Evolutionary conservation across 2,113 vertebrate genomes (phyloP), one percentile per base, ranked within the genome.

Genomic region (Carassius carassius): DNA sequence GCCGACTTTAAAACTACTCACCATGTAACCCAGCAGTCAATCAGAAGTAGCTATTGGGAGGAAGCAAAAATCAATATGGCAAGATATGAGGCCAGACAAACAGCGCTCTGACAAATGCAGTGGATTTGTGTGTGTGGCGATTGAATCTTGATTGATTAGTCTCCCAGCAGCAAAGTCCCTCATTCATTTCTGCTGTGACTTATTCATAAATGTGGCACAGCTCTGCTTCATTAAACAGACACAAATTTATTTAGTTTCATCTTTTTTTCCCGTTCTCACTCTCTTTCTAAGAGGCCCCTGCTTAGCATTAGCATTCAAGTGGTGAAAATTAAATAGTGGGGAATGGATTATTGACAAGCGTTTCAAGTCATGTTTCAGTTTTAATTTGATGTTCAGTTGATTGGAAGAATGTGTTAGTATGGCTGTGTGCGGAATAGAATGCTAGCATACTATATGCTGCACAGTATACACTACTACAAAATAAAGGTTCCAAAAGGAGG

Each of bases 101-200:
- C 41, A 49, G 16, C 54, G 37, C 60, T 84, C 78, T 90, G 87
- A 87, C 73, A 77, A 82, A 90, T 32, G 17, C 83, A 65, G 10
- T 60, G 37, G 75, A 21, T 85, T 13, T 82, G 78, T 86, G 77
- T 85, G 76, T 56, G 44, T 54, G 75, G 23, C 81, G 84, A 89
- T 86, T 87, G 87, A 87, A 86, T 89, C 74, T 65, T 85, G 86
- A 91, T 89, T 84, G 87, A 91, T 89, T 84, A 80, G 65, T 85
- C 56, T 54, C 44, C 72, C 56, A 69, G 75, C 81, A 80, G 84
- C 63, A 72, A 75, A 87, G 74, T 82, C 83, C 65, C 58, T 84
- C 49, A 76, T 88, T 88, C 76, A 87, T 87, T 86, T 84, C 77
- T 72, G 85, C 78, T 77, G 16, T 19, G 62, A 62, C 76, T 67